A percentile compares a stretch with the other conserved stretches of the same genome.
Conservation (phyloP, 2,797 vertebrate species). For the Furcifer pardalis region DNA sequence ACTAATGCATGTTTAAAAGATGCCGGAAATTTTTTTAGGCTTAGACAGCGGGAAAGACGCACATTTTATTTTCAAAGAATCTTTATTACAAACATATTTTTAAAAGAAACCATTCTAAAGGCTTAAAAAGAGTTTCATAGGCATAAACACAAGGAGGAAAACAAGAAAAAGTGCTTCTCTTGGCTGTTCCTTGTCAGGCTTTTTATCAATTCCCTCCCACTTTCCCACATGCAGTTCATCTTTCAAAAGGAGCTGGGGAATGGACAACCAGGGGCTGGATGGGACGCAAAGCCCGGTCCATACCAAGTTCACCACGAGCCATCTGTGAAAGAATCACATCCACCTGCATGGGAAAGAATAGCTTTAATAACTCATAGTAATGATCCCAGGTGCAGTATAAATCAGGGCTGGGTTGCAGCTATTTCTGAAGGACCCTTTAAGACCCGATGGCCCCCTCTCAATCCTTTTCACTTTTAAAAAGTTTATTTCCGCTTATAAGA, state of each 20-base stretch:
- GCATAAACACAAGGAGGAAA: not conserved
- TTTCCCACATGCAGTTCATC: not conserved
- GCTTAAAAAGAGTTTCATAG: not conserved
- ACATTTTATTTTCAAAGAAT: not conserved
- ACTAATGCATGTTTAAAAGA: too few relatives aligned
- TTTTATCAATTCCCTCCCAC: not conserved
- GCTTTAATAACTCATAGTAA: not conserved
- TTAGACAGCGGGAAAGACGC: not conserved
- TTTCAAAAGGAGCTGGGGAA: constrained; percentile 12
- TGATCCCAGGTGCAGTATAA: not conserved
- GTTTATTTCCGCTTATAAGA: too few relatives aligned
- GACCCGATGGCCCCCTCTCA: too few relatives aligned
- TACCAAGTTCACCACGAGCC: constrained; percentile 16
- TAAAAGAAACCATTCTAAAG: not conserved
- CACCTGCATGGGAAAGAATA: constrained; percentile 12
- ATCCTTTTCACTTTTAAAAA: too few relatives aligned
- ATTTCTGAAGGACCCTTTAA: too few relatives aligned
- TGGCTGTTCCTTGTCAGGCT: not conserved
- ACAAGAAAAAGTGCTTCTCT: not conserved
- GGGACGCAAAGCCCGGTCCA: constrained; percentile 16
- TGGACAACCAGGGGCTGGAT: constrained; percentile 22
- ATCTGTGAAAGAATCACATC: constrained; percentile 25
- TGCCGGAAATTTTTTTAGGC: too few relatives aligned
- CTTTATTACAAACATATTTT: constrained; percentile 11
- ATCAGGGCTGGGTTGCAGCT: not conserved